A percentile compares a stretch with the other conserved stretches of the same genome.
Conservation (phyloP, 2,113 vertebrate genomes). For the Actenoides hombroni region DNA sequence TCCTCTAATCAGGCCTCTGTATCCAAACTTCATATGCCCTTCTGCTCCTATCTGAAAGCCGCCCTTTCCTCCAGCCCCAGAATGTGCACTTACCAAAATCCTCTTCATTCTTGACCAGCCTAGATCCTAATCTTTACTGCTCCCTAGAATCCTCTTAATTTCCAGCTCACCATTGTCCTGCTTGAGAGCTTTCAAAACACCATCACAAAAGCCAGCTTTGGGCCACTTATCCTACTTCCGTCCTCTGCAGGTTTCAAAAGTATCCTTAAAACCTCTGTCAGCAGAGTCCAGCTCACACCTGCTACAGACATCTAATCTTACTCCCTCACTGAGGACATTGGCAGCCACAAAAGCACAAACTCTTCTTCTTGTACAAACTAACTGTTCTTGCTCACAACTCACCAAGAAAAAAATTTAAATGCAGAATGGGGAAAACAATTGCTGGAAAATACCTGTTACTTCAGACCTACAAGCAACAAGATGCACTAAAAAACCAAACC, state of each 20-base stretch:
- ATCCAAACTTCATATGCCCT: neutral
- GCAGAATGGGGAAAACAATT: neutral
- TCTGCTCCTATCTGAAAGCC: neutral
- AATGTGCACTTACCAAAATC: neutral
- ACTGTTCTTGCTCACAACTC: neutral
- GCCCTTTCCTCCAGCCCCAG: neutral
- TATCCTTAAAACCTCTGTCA: neutral
- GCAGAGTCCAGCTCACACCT: neutral
- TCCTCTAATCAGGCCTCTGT: neutral
- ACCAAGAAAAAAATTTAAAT: neutral
- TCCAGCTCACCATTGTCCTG: neutral
- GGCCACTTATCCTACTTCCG: neutral
- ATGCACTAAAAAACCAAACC: neutral
- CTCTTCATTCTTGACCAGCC: neutral
- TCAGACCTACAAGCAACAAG: neutral
- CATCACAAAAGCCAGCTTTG: neutral
- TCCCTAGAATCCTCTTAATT: neutral
- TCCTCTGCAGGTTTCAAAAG: neutral
- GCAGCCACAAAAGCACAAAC: neutral
- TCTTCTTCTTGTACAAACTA: neutral
- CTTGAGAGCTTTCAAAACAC: neutral
- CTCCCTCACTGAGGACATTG: neutral
- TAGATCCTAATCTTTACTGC: neutral
- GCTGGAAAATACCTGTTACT: neutral
- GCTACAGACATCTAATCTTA: neutral